Percentiles rank a stretch among this genome's conserved stretches.
phyloP scores from a whole-genome alignment of 2,113 vertebrate species.

The Myrmecobius fasciatus region DNA sequence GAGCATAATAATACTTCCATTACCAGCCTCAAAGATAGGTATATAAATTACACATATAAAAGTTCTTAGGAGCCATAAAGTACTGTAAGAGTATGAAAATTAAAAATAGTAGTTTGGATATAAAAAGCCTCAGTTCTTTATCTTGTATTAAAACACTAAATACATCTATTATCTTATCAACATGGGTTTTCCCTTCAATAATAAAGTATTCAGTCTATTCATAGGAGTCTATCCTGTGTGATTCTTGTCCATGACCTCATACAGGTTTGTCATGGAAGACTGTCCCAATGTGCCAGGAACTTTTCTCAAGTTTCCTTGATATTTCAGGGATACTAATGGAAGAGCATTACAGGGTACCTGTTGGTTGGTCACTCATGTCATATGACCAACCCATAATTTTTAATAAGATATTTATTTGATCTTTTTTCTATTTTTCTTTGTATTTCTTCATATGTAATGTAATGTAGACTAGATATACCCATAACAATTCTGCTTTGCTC shows the following conservation, averaged over 20 bases:
- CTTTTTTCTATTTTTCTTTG: not conserved
- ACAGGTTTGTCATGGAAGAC: not conserved
- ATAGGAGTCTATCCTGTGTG: not conserved
- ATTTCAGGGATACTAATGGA: not conserved
- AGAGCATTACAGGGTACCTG: not conserved
- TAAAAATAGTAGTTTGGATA: not conserved
- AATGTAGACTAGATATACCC: not conserved
- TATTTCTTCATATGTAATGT: not conserved
- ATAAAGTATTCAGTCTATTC: not conserved
- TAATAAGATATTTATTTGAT: not conserved
- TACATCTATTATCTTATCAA: not conserved
- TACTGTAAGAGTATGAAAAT: not conserved
- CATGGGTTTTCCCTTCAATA: not conserved
- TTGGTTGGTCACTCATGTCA: not conserved
- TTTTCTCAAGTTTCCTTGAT: not conserved
- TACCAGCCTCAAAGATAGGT: not conserved
- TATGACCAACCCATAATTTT: not conserved
- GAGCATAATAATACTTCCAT: not conserved
- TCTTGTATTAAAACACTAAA: not conserved
- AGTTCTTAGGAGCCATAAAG: not conserved
- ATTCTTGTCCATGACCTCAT: not conserved
- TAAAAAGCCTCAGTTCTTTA: not conserved
- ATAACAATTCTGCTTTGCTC: not conserved
- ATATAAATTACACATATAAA: not conserved
- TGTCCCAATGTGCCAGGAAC: not conserved